A percentile compares a stretch with the other conserved stretches of the same genome.
These are phyloP conservation scores for Bufo bufo DNA, from an alignment of 2,113 vertebrate genomes.

Conservation along the genomic window DNA sequence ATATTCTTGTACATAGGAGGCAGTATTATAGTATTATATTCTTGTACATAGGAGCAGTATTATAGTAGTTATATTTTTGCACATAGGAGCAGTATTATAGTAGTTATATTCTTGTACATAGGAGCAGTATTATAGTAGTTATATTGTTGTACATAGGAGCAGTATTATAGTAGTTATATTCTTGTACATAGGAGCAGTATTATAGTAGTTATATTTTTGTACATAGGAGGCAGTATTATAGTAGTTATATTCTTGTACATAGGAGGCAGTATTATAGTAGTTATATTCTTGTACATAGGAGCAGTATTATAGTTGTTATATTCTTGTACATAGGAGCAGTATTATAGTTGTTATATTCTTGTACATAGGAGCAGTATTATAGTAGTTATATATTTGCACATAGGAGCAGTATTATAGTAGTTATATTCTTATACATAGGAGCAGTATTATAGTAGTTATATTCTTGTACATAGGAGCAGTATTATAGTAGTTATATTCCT, in stretches of 20 bases:
- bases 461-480: not conserved
- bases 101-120: conserved; percentile 3
- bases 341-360: conserved; percentile 17
- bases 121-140: not conserved
- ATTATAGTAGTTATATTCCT: not conserved
- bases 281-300: conserved; percentile 11
- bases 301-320: conserved; percentile 18
- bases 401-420: not conserved
- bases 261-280: not conserved
- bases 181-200: not conserved
- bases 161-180: conserved; percentile 11
- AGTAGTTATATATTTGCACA: not conserved
- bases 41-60: conserved; percentile 2
- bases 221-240: not conserved
- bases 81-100: not conserved
- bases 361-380: conserved; percentile 13
- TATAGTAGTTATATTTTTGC: conserved; percentile 18
- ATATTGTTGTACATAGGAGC: conserved; percentile 3
- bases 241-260: conserved; percentile 17
- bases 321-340: not conserved
- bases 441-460: not conserved
- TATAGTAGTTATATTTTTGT: conserved; percentile 25
- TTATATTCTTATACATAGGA: not conserved
- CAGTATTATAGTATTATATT: too few relatives aligned
- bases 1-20: not conserved